phyloP scores from a whole-genome alignment of 2,888 invertebrate genomes.

The Hermodice carunculata region DNA sequence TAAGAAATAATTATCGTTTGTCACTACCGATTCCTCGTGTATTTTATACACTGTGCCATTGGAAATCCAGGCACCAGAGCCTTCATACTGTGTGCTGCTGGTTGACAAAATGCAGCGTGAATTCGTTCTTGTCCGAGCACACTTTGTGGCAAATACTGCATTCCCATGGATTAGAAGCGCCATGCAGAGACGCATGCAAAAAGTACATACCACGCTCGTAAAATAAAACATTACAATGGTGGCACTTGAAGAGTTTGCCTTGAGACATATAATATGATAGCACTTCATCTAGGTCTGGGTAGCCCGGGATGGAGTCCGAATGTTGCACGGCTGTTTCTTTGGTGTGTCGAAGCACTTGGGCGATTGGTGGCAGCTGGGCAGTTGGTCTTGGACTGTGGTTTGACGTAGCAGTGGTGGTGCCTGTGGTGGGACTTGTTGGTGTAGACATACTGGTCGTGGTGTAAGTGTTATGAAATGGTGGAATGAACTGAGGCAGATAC shows the following conservation, averaged over 20 bases:
- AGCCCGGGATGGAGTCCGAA: slow-evolving; percentile 44
- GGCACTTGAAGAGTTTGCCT: slow-evolving; percentile 56
- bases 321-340: slow-evolving; percentile 52
- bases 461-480: too few species aligned
- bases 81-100: slow-evolving; percentile 61
- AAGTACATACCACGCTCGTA: slow-evolving; percentile 60
- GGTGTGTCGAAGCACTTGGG: slow-evolving; percentile 36
- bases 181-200: slow-evolving; percentile 58
- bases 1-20: too few species aligned
- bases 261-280: slow-evolving; percentile 54
- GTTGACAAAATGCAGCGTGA: slow-evolving; percentile 59
- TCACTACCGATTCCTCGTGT: too few species aligned
- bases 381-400: slow-evolving; percentile 27
- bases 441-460: not conserved
- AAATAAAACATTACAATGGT: slow-evolving; percentile 57
- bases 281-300: slow-evolving; percentile 52
- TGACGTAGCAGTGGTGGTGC: not conserved
- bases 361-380: slow-evolving; percentile 44
- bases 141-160: slow-evolving; percentile 57
- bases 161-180: slow-evolving; percentile 55
- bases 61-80: too few species aligned
- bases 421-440: not conserved
- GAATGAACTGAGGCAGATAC: too few species aligned
- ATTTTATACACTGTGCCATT: too few species aligned
- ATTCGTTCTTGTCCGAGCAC: slow-evolving; percentile 58